Evolutionary conservation across 2,113 vertebrate genomes (phyloP), one percentile per base, ranked within the genome.

Genomic region (Hypanus sabinus): DNA sequence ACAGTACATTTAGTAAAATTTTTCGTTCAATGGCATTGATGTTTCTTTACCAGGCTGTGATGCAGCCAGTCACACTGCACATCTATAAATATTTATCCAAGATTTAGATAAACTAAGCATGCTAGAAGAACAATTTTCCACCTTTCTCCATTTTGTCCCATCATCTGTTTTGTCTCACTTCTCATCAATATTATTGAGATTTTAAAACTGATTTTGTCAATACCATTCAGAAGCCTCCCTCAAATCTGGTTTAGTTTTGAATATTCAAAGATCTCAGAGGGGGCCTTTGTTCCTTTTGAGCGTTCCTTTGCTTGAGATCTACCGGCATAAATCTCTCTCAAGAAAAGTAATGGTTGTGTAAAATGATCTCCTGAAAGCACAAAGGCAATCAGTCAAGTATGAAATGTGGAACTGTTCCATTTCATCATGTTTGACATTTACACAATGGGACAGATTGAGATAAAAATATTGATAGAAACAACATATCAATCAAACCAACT

Each of bases 201-300:
- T 62, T 88, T 85, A 30, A 65, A 5, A n/a, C 14, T 5, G 36
- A 65, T 18, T 14, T 65, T 10, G 30, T 87, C 55, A 30, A 38
- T 90, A 27, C 60, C 9, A 30, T 5, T 11, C 57, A 65, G 4
- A 16, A 65, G 0, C 30, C 16, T 65, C 5, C 16, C 60, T 87
- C 27, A 16, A 20, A 57, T 4, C 38, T 24, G 16, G 7, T 90
- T 90, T 85, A 46, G 60, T 33, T 90, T 90, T 65, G n/a, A 68
- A 90, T 65, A 27, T n/a, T 90, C 62, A 65, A 90, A 90, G 60
- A 90, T 33, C 62, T 90, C 60, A n/a, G 30, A 90, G 85, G 55
- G 30, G 6, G 27, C 30, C 60, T 90, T 90, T 90, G 85, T 33
- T 33, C 85, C 6, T 65, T 65, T 33, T 46, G 60, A 90, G 30